Conservation (phyloP, 2,888 invertebrate genomes). For the Globia sparganii region DNA sequence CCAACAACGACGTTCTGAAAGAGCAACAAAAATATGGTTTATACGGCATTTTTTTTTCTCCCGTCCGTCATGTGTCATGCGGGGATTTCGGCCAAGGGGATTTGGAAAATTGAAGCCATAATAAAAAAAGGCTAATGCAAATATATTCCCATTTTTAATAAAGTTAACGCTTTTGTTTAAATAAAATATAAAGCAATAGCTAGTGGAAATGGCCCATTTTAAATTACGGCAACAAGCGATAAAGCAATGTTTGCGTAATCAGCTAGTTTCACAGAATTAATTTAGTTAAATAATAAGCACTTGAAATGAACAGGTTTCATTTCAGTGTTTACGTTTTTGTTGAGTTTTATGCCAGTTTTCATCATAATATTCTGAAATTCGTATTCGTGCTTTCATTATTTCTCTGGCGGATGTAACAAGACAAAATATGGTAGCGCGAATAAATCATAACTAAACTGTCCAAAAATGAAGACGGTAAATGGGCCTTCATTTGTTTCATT, state of each 20-base stretch:
- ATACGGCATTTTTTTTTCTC: conserved; percentile 47
- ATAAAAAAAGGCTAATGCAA: conserved; percentile 19
- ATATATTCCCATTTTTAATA: conserved; percentile 25
- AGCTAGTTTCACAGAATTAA: conserved; percentile 42
- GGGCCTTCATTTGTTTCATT: conserved; percentile 47
- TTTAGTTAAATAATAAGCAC: conserved; percentile 26
- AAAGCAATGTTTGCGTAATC: conserved; percentile 35
- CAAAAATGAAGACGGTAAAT: conserved; percentile 28
- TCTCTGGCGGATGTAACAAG: conserved; percentile 19
- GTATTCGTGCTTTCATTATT: conserved; percentile 25
- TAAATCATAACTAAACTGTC: conserved; percentile 33
- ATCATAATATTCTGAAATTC: conserved; percentile 34
- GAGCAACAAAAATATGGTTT: conserved; percentile 34
- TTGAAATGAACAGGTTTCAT: conserved; percentile 23
- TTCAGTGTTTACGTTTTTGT: conserved; percentile 29
- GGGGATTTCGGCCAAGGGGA: conserved; percentile 49
- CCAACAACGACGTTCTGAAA: too few species aligned
- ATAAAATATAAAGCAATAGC: conserved; percentile 24
- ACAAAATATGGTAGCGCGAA: conserved; percentile 30
- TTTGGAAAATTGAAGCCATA: conserved; percentile 36
- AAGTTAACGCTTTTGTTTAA: conserved; percentile 16
- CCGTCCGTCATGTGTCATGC: conserved; percentile 62
- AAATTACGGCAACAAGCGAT: conserved; percentile 38
- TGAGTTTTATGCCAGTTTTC: conserved; percentile 16
- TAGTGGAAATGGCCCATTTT: conserved; percentile 32